These are phyloP conservation scores for Furcula furcula DNA, from an alignment of 2,888 invertebrate genomes.

Conservation along the genomic window DNA sequence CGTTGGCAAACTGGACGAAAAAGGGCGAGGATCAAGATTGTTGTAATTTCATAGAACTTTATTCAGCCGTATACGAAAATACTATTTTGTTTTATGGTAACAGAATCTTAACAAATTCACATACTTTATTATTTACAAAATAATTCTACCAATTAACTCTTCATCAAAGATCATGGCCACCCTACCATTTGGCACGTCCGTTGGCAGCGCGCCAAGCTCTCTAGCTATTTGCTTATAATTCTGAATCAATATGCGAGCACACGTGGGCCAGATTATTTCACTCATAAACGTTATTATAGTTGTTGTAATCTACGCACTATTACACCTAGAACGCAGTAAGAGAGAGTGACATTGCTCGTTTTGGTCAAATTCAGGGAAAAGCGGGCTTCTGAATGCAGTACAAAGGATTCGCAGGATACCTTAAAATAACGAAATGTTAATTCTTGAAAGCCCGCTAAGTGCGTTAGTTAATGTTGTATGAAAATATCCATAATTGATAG, in stretches of 20 bases:
- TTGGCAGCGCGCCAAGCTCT: conserved; percentile 64
- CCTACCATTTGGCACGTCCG: conserved; percentile 48
- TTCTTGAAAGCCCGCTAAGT: too few relatives aligned
- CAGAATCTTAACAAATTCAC: too few relatives aligned
- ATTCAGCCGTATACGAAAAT: too few relatives aligned
- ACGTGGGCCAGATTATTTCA: conserved; percentile 55
- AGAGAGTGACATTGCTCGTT: conserved; percentile 19
- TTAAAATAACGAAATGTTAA: conserved; percentile 12
- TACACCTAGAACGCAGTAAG: conserved; percentile 30
- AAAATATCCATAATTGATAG: not conserved
- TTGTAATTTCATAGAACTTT: too few relatives aligned
- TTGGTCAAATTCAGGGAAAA: conserved; percentile 25
- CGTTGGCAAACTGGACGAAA: too few relatives aligned
- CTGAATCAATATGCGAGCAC: conserved; percentile 76
- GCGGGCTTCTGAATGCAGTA: conserved; percentile 33
- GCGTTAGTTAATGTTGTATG: not conserved
- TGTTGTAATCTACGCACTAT: conserved; percentile 6
- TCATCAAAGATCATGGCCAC: conserved; percentile 41
- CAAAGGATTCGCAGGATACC: conserved; percentile 30
- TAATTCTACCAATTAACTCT: conserved; percentile 22
- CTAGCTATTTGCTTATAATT: conserved; percentile 77
- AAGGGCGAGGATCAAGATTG: too few relatives aligned
- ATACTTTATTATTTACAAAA: too few relatives aligned
- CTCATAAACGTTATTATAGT: conserved; percentile 37
- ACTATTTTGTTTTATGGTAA: too few relatives aligned